Base-by-base conservation (phyloP, 1,140 invertebrate species). In the Schmidtea mediterranea region DNA sequence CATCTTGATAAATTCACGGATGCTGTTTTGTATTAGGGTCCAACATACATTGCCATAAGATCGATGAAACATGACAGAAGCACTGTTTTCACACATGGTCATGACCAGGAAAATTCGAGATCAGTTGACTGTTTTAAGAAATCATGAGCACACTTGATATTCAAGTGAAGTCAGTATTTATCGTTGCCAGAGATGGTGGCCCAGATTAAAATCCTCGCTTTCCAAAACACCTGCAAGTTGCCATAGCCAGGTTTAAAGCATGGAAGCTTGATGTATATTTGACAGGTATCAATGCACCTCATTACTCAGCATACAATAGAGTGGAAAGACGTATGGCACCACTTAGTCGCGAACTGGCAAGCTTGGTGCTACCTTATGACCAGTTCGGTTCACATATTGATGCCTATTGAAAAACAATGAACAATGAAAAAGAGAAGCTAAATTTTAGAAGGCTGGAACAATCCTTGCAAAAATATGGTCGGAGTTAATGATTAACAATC, bases 191-290 rank as follows among this genome's bases (percentile, higher is more conserved):
- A 49, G 62, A 68, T 53, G 59, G 62, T 32, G 60, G 64, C 18
- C 63, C 62, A 8, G 62, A 69, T 52, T 60, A 67, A 56, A 67
- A 65, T 50, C 64, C 63, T 19, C 47, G 62, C 3, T 36, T 50
- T 56, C 13, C 24, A 9, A 56, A 61, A 52, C 56, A 59, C 10
- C 66, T 66, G 39, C 36, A 39, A 6, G 23, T 51, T 43, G 62
- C 58, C 24, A 57, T 63, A 52, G 10, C 57, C 15, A 56, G 61
- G 51, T 68, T 68, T 55, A 48, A 53, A 40, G 50, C 56, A 43
- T 50, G 55, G 48, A 55, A 68, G 57, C 53, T 68, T 36, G 67
- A 69, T 54, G 63, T 58, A 41, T 23, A 62, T 40, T 68, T 59
- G 52, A 58, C 67, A 41, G 56, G 55, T 15, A 63, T 60, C 2